phyloP scores from a whole-genome alignment of 1,140 invertebrate species.

The Drosophila triauraria region DNA sequence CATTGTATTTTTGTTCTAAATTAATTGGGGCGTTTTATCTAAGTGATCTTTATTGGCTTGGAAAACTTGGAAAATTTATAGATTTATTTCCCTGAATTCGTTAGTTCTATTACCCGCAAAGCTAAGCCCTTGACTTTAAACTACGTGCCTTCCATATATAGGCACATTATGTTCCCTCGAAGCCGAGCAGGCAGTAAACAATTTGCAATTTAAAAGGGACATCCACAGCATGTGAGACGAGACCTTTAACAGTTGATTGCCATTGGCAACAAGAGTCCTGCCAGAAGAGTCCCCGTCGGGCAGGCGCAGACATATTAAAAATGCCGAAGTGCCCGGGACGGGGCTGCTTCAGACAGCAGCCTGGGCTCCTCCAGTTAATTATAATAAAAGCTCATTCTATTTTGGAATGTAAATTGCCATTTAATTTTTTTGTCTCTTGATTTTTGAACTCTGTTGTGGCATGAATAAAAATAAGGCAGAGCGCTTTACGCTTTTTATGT shows the following conservation, averaged over 20 bases:
- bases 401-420: slow-evolving; percentile 78
- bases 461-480: slow-evolving; percentile 34
- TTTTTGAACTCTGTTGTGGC: slow-evolving; percentile 67
- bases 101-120: neutral
- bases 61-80: neutral
- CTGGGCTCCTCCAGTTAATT: slow-evolving; percentile 62
- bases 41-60: neutral
- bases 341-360: slow-evolving; percentile 21
- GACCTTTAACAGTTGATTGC: slow-evolving; percentile 39
- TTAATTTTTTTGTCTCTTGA: slow-evolving; percentile 64
- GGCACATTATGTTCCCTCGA: neutral
- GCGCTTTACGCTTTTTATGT: slow-evolving; percentile 30
- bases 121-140: slow-evolving; percentile 2
- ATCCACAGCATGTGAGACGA: slow-evolving; percentile 26
- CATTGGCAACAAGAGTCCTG: slow-evolving; percentile 35
- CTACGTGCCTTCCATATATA: slow-evolving; percentile 7
- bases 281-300: slow-evolving; percentile 9
- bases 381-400: slow-evolving; percentile 75
- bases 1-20: slow-evolving; percentile 5
- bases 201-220: slow-evolving; percentile 37
- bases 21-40: slow-evolving; percentile 3
- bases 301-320: slow-evolving; percentile 47
- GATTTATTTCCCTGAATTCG: neutral
- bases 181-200: slow-evolving; percentile 23
- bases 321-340: slow-evolving; percentile 12